Evolutionary conservation across 2,888 invertebrate genomes (phyloP).

Genomic region (Pachycephus smyrnensis): DNA sequence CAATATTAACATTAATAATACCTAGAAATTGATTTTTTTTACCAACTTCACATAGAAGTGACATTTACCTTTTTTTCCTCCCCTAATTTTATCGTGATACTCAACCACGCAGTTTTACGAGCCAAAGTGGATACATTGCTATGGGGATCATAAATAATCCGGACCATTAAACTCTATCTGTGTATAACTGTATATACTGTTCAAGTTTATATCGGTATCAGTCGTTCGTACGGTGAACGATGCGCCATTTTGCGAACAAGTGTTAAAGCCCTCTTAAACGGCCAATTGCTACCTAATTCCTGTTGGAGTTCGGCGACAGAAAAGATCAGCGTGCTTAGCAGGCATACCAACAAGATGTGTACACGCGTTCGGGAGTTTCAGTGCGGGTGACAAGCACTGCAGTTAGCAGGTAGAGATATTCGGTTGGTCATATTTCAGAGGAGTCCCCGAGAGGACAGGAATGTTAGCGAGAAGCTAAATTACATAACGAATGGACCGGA

Average conservation of each 20-base stretch:
- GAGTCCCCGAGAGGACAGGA: conserved; percentile 34
- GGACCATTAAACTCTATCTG: not conserved
- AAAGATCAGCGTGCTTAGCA: not conserved
- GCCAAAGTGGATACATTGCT: not conserved
- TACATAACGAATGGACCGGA: conserved; percentile 38
- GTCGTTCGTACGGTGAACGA: not conserved
- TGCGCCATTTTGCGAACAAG: not conserved
- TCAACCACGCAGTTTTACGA: not conserved
- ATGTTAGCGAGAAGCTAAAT: conserved; percentile 41
- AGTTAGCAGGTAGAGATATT: conserved; percentile 41
- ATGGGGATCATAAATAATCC: not conserved
- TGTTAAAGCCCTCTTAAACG: not conserved
- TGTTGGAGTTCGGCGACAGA: not conserved
- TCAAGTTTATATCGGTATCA: not conserved
- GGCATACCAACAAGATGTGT: conserved; percentile 2
- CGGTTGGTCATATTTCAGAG: conserved; percentile 41
- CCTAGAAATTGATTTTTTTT: not conserved
- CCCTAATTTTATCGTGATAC: not conserved
- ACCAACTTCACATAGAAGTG: not conserved
- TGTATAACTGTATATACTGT: not conserved
- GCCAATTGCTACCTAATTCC: conserved; percentile 5
- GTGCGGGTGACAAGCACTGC: conserved; percentile 22
- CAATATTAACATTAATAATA: not conserved
- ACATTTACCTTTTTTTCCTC: not conserved
- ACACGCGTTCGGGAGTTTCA: not conserved